Conservation (phyloP, 2,888 invertebrate species). For the Drosophila peninsularis region DNA sequence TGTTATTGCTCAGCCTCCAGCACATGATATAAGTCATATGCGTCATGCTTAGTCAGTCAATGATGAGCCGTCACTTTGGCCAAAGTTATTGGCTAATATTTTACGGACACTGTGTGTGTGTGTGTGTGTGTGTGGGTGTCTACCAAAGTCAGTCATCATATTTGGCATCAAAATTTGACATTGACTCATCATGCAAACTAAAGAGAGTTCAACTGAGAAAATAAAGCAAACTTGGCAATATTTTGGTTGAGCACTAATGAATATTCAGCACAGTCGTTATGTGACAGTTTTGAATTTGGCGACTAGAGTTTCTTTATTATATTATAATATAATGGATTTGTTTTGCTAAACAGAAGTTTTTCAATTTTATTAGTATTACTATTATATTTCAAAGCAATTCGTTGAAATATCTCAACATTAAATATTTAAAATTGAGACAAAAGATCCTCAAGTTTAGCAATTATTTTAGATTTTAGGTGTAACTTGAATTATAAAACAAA, state of each 20-base stretch:
- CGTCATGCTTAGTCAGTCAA: conserved; percentile 60
- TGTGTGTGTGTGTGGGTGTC: conserved; percentile 4
- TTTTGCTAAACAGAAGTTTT: too few species aligned
- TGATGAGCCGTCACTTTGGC: conserved; percentile 33
- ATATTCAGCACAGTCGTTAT: background rate
- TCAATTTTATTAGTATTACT: too few species aligned
- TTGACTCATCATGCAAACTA: conserved; percentile 11
- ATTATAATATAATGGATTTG: background rate
- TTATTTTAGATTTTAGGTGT: too few species aligned
- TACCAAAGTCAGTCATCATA: conserved; percentile 33
- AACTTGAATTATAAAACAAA: too few species aligned
- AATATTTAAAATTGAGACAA: too few species aligned
- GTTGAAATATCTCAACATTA: too few species aligned
- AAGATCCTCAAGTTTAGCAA: too few species aligned
- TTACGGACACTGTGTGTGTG: conserved; percentile 36
- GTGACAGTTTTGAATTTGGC: background rate
- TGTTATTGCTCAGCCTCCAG: conserved; percentile 10
- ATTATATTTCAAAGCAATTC: too few species aligned
- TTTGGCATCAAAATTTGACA: conserved; percentile 14
- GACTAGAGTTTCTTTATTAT: background rate
- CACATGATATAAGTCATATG: conserved; percentile 42
- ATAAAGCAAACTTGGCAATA: background rate
- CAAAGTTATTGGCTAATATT: conserved; percentile 72
- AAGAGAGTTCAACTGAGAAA: background rate
- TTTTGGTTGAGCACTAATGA: background rate